Conservation (phyloP, 2,888 invertebrate genomes). For the Callyntrura sp. region DNA sequence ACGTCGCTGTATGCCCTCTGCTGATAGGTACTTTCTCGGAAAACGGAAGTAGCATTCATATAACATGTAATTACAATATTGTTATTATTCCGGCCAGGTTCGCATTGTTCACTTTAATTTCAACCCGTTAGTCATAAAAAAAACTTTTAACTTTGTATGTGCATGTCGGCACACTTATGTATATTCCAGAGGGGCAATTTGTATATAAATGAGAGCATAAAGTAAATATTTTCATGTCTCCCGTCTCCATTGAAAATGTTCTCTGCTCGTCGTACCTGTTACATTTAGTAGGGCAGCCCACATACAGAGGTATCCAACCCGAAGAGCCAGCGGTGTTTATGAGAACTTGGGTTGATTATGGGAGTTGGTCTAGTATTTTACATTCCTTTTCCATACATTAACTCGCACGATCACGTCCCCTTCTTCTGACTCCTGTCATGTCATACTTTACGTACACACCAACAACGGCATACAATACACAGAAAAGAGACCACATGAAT, state of each 20-base stretch:
- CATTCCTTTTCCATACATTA: neutral
- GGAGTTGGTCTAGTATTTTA: neutral
- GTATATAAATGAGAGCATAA: too few relatives aligned
- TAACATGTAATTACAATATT: slow-evolving; percentile 34
- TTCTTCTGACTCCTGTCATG: neutral
- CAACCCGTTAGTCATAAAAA: neutral
- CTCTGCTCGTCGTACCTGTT: too few relatives aligned
- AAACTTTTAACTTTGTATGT: neutral
- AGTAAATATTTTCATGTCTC: too few relatives aligned
- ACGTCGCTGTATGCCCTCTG: too few relatives aligned
- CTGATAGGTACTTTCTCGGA: too few relatives aligned
- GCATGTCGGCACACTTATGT: neutral
- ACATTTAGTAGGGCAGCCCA: too few relatives aligned
- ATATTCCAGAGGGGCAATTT: neutral
- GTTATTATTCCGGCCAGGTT: slow-evolving; percentile 41
- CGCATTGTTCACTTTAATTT: slow-evolving; percentile 9
- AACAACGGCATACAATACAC: neutral
- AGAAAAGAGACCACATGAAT: slow-evolving; percentile 2
- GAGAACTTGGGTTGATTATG: too few relatives aligned
- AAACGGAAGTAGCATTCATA: slow-evolving; percentile 28
- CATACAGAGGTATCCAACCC: too few relatives aligned
- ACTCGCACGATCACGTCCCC: neutral
- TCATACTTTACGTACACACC: neutral
- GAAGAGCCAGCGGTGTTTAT: too few relatives aligned
- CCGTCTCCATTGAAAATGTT: too few relatives aligned